Base-by-base conservation (phyloP, 2,113 vertebrate genomes). In the Elachura formosa region DNA sequence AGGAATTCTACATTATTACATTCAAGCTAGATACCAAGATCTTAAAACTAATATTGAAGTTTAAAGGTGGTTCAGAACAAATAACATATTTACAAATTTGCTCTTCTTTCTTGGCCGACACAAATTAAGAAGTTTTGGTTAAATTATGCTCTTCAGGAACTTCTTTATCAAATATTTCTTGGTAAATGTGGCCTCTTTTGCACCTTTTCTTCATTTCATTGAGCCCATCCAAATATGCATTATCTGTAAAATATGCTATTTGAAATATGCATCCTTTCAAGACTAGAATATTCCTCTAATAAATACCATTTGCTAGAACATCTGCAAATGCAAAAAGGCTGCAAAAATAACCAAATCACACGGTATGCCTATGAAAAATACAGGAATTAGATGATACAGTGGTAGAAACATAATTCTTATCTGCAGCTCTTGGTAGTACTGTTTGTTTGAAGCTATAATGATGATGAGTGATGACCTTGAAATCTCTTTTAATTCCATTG, bases 291-390 rank as follows among this genome's bases (percentile, higher is more conserved):
- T 84, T 93, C 52, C 52, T 88, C 64, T 93, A 82, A 86, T 93
- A 94, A 93, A 88, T 90, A 34, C 24, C 12, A 67, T 94, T 92
- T 92, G 33, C 76, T 89, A 72, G 66, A 87, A 92, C 84, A 96
- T 89, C 91, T 93, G 86, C 69, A 89, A 75, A 90, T 75, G 45
- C 54, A 64, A 78, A 93, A 94, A 74, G 31, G 28, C 73, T 92
- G 43, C 83, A 94, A 87, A 95, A 93, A 93, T 90, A 93, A 84
- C 67, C 36, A 81, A 31, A 63, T 89, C 33, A 77, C n/a, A 49
- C 45, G 5, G 43, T 69, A 68, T 3, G 49, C 61, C 40, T 74
- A 13, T 84, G 87, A 87, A 87, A 89, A 74, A 56, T 56, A 61
- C 25, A 84, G 36, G 40, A 92, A 80, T 61, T 67, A 26, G 25